These are phyloP conservation scores for Megamerina dolium DNA, from an alignment of 2,888 invertebrate genomes.

Conservation along the genomic window DNA sequence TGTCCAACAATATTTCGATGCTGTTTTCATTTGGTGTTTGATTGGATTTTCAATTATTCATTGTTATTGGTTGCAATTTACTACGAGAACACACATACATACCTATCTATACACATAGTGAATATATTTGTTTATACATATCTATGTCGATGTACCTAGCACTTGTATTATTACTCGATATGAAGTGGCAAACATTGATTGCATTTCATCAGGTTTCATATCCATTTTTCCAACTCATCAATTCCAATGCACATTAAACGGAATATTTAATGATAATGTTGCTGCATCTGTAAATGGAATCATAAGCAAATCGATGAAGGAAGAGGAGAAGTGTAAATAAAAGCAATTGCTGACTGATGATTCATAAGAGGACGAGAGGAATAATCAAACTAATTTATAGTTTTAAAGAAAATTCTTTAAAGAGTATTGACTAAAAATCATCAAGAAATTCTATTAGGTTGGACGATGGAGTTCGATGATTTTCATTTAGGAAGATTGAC, in stretches of 20 bases:
- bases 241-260: constrained; percentile 42
- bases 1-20: constrained; percentile 3
- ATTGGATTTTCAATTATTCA: constrained; percentile 50
- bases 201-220: constrained; percentile 18
- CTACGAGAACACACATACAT: constrained; percentile 5
- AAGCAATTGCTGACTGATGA: no score
- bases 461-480: no score
- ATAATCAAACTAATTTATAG: no score
- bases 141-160: not conserved
- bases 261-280: constrained; percentile 35
- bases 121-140: not conserved
- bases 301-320: no score
- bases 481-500: no score
- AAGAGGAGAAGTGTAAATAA: no score
- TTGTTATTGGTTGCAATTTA: constrained; percentile 48
- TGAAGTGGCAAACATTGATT: constrained; percentile 31
- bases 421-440: no score
- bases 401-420: no score
- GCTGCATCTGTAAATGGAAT: not conserved
- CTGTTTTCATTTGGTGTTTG: constrained; percentile 44
- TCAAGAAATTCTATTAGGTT: no score
- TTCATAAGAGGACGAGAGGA: no score
- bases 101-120: no score
- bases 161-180: constrained; percentile 1
- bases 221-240: constrained; percentile 37